A percentile compares a stretch with the other conserved stretches of the same genome.
phyloP scores from a whole-genome alignment of 2,888 invertebrate species.

The Seira sanloemensis region DNA sequence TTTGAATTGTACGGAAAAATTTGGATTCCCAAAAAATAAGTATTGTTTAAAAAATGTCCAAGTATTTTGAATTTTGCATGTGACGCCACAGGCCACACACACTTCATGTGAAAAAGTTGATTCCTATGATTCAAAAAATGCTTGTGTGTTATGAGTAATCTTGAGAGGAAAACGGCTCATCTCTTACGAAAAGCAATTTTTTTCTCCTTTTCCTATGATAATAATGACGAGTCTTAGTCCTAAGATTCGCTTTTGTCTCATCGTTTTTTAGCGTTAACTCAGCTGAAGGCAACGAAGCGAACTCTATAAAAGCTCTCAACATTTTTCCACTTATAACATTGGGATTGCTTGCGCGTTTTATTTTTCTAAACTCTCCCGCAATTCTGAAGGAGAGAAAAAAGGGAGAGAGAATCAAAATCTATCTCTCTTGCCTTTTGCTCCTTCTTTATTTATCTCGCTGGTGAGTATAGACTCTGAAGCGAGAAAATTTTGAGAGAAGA shows the following conservation, averaged over 20 bases:
- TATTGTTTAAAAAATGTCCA: too few relatives aligned
- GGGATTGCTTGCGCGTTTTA: neutral
- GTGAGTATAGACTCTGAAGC: neutral
- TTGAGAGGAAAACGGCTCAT: too few relatives aligned
- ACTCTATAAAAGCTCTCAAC: conserved; percentile 57
- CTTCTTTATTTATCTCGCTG: conserved; percentile 11
- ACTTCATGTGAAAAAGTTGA: too few relatives aligned
- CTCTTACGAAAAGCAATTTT: neutral
- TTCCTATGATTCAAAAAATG: too few relatives aligned
- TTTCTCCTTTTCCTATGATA: neutral
- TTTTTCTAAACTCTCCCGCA: conserved; percentile 12
- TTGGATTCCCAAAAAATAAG: too few relatives aligned
- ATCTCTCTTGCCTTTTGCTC: neutral
- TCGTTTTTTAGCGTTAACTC: conserved; percentile 42
- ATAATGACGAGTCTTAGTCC: too few relatives aligned
- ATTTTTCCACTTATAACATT: conserved; percentile 15
- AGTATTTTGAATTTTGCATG: too few relatives aligned
- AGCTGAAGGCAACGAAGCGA: conserved; percentile 61
- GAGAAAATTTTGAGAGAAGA: neutral
- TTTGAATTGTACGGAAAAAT: too few relatives aligned
- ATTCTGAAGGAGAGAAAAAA: conserved; percentile 1
- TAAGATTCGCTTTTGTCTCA: neutral
- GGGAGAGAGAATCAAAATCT: neutral
- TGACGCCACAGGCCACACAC: too few relatives aligned
- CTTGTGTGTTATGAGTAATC: neutral